Evolutionary conservation across 2,113 vertebrate genomes (phyloP).

Genomic region (Callospermophilus lateralis): DNA sequence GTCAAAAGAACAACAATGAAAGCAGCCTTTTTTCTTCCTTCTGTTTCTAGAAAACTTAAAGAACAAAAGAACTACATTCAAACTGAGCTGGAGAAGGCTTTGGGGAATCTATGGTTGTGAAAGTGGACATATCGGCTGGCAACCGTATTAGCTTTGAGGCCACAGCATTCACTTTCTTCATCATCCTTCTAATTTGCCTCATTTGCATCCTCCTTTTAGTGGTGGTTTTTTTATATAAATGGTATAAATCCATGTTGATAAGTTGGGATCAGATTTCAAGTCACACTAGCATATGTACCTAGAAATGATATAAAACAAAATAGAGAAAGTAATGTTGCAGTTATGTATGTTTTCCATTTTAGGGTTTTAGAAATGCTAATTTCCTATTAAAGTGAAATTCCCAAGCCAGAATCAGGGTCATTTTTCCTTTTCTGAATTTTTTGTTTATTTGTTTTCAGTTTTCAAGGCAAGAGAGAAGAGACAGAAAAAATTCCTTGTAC

Average conservation of each 20-base stretch:
- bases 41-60: constrained; percentile 87
- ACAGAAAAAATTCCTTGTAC: not conserved
- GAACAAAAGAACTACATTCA: constrained; percentile 79
- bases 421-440: constrained; percentile 33
- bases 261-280: constrained; percentile 12
- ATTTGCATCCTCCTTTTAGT: constrained; percentile 78
- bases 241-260: constrained; percentile 81
- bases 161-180: constrained; percentile 68
- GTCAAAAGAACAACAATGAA: not conserved
- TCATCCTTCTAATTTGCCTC: constrained; percentile 80
- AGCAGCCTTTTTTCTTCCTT: constrained; percentile 57
- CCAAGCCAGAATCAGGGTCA: not conserved
- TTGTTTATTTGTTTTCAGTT: constrained; percentile 45
- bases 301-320: constrained; percentile 40
- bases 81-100: constrained; percentile 80
- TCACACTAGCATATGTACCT: not conserved
- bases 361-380: constrained; percentile 50
- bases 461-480: not conserved
- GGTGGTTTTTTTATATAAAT: constrained; percentile 32
- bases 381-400: not conserved
- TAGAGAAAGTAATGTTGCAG: constrained; percentile 8
- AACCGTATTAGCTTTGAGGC: not conserved
- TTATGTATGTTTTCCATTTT: not conserved
- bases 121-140: not conserved
- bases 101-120: constrained; percentile 1